These are phyloP conservation scores for Ceratina calcarata DNA, from an alignment of 1,140 invertebrate genomes.

Conservation along the genomic window DNA sequence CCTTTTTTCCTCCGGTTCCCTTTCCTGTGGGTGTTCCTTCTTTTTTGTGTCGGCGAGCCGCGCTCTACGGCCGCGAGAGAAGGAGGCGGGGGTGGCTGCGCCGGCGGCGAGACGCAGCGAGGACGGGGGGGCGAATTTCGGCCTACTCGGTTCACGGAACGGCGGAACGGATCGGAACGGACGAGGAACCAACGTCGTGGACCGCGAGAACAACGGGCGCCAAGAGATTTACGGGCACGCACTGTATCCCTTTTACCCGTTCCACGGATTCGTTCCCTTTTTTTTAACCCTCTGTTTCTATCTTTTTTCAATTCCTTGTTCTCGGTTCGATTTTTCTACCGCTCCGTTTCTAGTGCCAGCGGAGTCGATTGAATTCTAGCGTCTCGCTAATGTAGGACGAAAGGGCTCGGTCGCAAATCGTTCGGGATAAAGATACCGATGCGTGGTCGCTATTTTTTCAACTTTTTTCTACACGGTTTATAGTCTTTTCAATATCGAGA, in stretches of 20 bases:
- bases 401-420: neutral
- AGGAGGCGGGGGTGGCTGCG: neutral
- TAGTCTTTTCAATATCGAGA: neutral
- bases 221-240: conserved; percentile 63
- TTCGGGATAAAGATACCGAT: neutral
- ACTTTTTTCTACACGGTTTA: too few relatives aligned
- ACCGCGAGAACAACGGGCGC: conserved; percentile 62
- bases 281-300: neutral
- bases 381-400: too few relatives aligned
- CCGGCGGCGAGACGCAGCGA: neutral
- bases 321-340: conserved; percentile 5
- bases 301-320: neutral
- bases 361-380: neutral
- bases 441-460: too few relatives aligned
- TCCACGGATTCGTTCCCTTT: conserved; percentile 33
- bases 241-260: conserved; percentile 43
- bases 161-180: conserved; percentile 66
- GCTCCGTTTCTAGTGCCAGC: neutral
- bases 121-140: conserved; percentile 52
- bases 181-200: conserved; percentile 51
- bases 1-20: conserved; percentile 34
- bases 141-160: conserved; percentile 53
- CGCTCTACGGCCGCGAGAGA: neutral
- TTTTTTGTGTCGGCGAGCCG: conserved; percentile 29
- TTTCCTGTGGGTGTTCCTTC: conserved; percentile 48